Base-by-base conservation (phyloP, 92 coral and sea anemone species). In the Micromussa lordhowensis region DNA sequence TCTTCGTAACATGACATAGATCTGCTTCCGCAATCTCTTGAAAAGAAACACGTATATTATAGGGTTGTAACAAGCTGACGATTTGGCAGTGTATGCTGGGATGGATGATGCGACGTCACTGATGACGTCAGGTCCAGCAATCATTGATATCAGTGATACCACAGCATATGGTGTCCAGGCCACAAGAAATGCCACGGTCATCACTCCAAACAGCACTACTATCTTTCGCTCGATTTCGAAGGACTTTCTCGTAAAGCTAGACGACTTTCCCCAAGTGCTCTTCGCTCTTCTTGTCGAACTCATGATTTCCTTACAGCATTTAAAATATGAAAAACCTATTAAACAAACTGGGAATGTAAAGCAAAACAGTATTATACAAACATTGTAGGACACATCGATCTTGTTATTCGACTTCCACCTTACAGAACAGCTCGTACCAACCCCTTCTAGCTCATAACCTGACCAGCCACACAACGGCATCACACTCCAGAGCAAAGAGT, bases 81-180 rank as follows among this genome's bases (percentile, higher is more conserved):
- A 68, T 89, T 96, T 96, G 44, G 98, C 98, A 18, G 94, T 81
- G 79, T 90, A 82, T 17, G 97, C 93, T 5, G 98, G 98, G 21
- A 96, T 19, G 24, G 91, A 83, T 26, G 90, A 81, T 15, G 59
- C 70, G 29, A 85, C 36, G 81, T 84, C 86, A 58, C 79, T 83
- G 75, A 85, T 93, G 49, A 58, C 86, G 76, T 75, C 82, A 32
- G 85, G 63, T 24, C 57, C 57, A 12, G 55, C 71, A 16, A 29
- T 32, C 58, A 68, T 68, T 26, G 86, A 49, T 5, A 64, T 64
- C 0, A 82, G 66, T 28, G 98, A 94, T 32, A 96, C 94, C 5
- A 89, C 82, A 29, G 98, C 97, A 85, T 96, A 96, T 12, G 98
- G 98, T 14, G 97, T 91, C 99, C 99, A 96, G 78, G 98, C 96